Base-by-base conservation (phyloP, 2,113 vertebrate genomes). In the Corythoichthys haematopterus region DNA sequence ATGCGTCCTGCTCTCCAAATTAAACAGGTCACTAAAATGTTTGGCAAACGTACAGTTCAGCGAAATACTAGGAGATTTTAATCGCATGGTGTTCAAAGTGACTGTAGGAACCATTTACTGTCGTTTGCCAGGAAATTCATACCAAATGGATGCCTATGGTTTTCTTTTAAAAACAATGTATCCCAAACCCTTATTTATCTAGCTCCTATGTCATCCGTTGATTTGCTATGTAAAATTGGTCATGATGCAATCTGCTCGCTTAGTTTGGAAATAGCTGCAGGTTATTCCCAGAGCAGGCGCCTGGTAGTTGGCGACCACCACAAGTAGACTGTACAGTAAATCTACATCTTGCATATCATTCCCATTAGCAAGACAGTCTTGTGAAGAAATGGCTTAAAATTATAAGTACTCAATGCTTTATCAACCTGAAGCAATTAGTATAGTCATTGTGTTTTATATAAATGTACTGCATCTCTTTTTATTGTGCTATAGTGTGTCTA, bases 281-380 rank as follows among this genome's bases (percentile, higher is more conserved):
- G 79, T 88, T 85, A 82, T 89, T 86, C 79, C n/a, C 79, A 71
- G 80, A 84, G 71, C 66, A 72, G 61, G 35, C 64, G 38, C 59
- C 37, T 68, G 72, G 64, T 66, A 15, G 5, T 61, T 53, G 56
- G 65, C 11, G 65, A 33, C 71, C 77, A 57, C 52, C 65, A 56
- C 28, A 45, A 65, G 47, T 72, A 16, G 50, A 36, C 28, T 28
- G 16, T 40, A 66, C 7, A 51, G n/a, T 9, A 43, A 60, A n/a
- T 60, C 8, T 38, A 16, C 66, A 36, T 48, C 61, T 62, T 35
- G 40, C 38, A 40, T 43, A 59, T 65, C 53, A n/a, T 33, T 46
- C 16, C 38, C 50, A 66, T 69, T 63, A 16, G 35, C 40, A 33
- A 68, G 69, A 74, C 68, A 43, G 52, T 36, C 46, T 48, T 9